Evolutionary conservation across 2,797 vertebrate genomes (phyloP), one percentile per base, ranked within the genome.

Genomic region (Mus caroli): DNA sequence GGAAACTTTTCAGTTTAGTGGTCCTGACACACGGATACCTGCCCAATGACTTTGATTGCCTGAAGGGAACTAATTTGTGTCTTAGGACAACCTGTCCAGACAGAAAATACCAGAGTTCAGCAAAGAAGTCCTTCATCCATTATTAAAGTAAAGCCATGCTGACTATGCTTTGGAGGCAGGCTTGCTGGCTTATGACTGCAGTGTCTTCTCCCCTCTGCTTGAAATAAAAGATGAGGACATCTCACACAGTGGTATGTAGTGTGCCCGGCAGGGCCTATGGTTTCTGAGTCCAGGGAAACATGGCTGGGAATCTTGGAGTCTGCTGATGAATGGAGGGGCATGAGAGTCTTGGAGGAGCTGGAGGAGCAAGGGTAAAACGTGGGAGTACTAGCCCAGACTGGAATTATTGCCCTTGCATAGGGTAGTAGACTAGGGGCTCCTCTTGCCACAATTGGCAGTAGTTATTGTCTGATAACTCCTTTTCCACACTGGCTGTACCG

Each of bases 1-100:
- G 6, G 58, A 19, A 88, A 24, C 28, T n/a, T n/a, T 24, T 3
- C 0, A 4, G 3, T 19, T 6, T 1, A 9, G 6, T 14, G 22
- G 22, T 40, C 8, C 84, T 34, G 20, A 79, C 15, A 79, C 15
- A 37, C 22, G 26, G 62, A 85, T 15, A 52, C 19, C 6, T 22
- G 28, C 19, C 60, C 83, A 50, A 10, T 67, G 40, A 54, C 14
- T n/a, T 34, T 40, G 37, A 64, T 78, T 34, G 37, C 31, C 43
- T 22, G 15, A 50, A 87, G 56, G 22, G 43, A 84, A 56, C 19
- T 83, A 15, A 14, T 26, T 52, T 67, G 37, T 58, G 34, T 54
- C 56, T 58, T 4, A 52, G 20, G 64, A 40, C 4, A 43, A 34
- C 15, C 6, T 0, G 3, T 2, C 19, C 22, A 62, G 64, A 54